These are phyloP conservation scores for Pantala flavescens DNA, from an alignment of 1,140 invertebrate species.

Conservation along the genomic window DNA sequence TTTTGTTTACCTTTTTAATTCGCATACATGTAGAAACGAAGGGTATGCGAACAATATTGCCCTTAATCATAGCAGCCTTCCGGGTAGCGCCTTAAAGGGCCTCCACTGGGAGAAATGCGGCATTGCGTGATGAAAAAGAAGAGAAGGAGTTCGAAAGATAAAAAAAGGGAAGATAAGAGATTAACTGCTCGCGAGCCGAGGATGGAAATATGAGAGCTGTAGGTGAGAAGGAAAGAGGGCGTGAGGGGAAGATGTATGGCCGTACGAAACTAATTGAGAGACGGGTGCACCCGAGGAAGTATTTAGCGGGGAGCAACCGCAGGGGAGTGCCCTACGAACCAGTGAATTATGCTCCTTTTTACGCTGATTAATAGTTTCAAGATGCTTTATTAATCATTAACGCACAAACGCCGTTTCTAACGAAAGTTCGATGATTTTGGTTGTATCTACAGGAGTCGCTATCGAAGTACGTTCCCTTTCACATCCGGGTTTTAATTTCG, in stretches of 20 bases:
- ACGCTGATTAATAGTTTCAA: not conserved
- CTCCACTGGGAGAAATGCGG: not conserved
- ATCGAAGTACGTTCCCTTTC: too few relatives aligned
- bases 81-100: too few relatives aligned
- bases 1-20: too few relatives aligned
- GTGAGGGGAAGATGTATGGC: not conserved
- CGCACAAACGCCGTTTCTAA: not conserved
- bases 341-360: not conserved
- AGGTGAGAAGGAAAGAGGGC: not conserved
- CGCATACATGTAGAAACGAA: too few relatives aligned
- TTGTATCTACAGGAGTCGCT: too few relatives aligned
- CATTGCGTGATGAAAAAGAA: not conserved
- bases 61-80: too few relatives aligned
- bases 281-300: not conserved
- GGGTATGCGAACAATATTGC: too few relatives aligned
- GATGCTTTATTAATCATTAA: slow-evolving; percentile 3
- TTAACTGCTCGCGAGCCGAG: not conserved
- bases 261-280: not conserved
- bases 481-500: too few relatives aligned
- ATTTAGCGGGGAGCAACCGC: not conserved
- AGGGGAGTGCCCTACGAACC: not conserved
- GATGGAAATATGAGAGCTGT: not conserved
- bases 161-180: not conserved
- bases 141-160: not conserved
- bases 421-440: too few relatives aligned